Base-by-base conservation (phyloP, 2,797 vertebrate species). In the Pogonophryne albipinna region DNA sequence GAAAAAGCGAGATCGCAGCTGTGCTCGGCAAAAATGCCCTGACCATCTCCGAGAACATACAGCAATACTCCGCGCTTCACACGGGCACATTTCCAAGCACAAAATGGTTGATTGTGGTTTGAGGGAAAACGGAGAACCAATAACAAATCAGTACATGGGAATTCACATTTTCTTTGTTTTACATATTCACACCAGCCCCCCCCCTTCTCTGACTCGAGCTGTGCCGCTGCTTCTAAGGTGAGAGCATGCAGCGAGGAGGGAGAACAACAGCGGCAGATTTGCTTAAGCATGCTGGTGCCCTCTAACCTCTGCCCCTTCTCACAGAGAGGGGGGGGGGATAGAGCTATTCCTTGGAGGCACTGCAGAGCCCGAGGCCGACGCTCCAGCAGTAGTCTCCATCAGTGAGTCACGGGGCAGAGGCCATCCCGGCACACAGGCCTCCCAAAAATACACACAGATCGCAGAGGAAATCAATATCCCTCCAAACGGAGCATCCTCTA, bases 381-480 rank as follows among this genome's bases (percentile, higher is more conserved):
- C 93, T 94, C 89, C 87, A 94, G 93, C 91, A 93, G 90, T 88
- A 93, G 94, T 92, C 93, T 95, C 93, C 87, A 92, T 94, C 93
- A 94, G 93, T 95, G 95, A 95, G 94, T 95, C 95, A 96, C 92
- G 88, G 95, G 94, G 93, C 94, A 96, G 92, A 95, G 95, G 94
- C 92, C 95, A 94, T 89, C 90, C 90, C 70, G 91, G 91, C 93
- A 93, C 92, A 92, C 93, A 95, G 93, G 93, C 92, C 93, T 93
- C 92, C 93, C 93, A 93, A 95, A 95, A 95, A 95, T 94, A 95
- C 91, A 93, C 88, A 90, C 90, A 93, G 92, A 92, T 92, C 89
- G 93, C 93, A 92, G 92, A 94, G 93, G 92, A 94, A 94, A 94
- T 94, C 93, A 92, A 94, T 93, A 94, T 89, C 92, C 92, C 92